These are phyloP conservation scores for Blastomussa wellsi DNA, from an alignment of 92 coral and sea anemone genomes.

Conservation along the genomic window DNA sequence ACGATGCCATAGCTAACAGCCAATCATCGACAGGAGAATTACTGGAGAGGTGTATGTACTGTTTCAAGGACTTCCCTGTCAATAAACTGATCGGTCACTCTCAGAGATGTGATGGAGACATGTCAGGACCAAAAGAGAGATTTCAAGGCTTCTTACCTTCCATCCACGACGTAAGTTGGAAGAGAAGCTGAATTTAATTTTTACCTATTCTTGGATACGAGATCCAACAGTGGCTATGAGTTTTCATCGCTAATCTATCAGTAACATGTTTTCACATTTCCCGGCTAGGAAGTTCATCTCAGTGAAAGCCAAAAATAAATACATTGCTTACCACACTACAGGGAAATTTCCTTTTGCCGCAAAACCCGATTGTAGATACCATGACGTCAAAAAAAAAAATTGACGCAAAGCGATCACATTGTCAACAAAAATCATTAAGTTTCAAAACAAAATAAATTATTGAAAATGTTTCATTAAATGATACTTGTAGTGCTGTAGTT, in stretches of 20 bases:
- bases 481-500: neutral
- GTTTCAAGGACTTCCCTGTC: slow-evolving; percentile 59
- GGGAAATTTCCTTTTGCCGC: no score
- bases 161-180: slow-evolving; percentile 54
- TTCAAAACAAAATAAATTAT: no score
- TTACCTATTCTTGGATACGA: neutral
- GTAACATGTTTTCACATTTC: neutral
- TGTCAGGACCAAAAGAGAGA: slow-evolving; percentile 63
- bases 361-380: no score
- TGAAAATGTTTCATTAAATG: neutral
- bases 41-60: slow-evolving; percentile 60
- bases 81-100: slow-evolving; percentile 49
- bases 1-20: neutral
- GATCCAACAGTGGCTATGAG: neutral
- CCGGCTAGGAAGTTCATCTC: neutral
- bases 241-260: no score
- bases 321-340: no score
- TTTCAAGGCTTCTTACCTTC: slow-evolving; percentile 57
- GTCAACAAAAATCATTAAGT: neutral
- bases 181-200: neutral
- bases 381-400: no score
- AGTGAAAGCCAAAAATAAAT: neutral
- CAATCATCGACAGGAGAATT: slow-evolving; percentile 20
- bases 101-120: slow-evolving; percentile 66
- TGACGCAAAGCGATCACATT: no score